These are phyloP conservation scores for Antitype chi DNA, from an alignment of 2,888 invertebrate species.

Conservation along the genomic window DNA sequence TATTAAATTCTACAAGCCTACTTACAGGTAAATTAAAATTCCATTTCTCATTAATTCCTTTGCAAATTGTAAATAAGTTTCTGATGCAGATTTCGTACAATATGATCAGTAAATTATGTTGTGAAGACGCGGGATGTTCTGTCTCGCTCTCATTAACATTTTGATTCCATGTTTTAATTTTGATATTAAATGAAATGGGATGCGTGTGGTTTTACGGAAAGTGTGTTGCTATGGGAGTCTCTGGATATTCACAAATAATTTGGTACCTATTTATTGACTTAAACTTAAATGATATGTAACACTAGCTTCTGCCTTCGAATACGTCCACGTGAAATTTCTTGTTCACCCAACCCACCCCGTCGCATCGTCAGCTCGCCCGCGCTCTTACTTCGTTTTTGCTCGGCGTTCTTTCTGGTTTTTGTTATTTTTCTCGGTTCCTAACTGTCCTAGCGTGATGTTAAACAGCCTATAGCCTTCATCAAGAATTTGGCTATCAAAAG, in stretches of 20 bases:
- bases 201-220: not conserved
- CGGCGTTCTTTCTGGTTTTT: too few species aligned
- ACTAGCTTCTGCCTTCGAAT: not conserved
- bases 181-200: conserved; percentile 17
- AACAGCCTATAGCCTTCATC: too few species aligned
- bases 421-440: too few species aligned
- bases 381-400: too few species aligned
- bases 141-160: conserved; percentile 13
- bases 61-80: conserved; percentile 24
- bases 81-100: conserved; percentile 36
- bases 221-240: not conserved
- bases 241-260: not conserved
- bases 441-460: too few species aligned
- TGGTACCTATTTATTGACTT: not conserved
- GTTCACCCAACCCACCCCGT: too few species aligned
- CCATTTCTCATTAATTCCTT: conserved; percentile 17
- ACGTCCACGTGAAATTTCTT: too few species aligned
- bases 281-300: not conserved
- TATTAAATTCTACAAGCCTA: conserved; percentile 21
- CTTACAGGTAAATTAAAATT: conserved; percentile 24
- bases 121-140: conserved; percentile 5
- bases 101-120: conserved; percentile 29
- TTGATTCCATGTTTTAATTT: conserved; percentile 28
- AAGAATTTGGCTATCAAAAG: too few species aligned
- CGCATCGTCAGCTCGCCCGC: too few species aligned